Conservation (phyloP, 2,888 invertebrate genomes). For the Orgyia antiqua region DNA sequence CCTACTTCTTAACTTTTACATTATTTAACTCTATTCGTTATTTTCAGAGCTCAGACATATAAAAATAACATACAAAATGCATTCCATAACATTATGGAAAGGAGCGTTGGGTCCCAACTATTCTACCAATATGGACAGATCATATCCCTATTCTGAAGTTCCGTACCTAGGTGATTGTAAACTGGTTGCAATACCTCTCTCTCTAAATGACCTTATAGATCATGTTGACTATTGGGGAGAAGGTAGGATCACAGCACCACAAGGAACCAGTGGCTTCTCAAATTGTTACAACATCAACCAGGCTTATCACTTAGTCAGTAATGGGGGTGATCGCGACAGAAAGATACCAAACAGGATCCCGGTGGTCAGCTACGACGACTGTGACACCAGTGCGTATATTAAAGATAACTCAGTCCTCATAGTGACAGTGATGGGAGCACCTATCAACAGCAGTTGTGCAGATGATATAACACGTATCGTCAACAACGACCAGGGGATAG, state of each 20-base stretch:
- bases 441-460: conserved; percentile 40
- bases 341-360: conserved; percentile 48
- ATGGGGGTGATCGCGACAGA: conserved; percentile 30
- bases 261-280: conserved; percentile 30
- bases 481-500: conserved; percentile 27
- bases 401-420: conserved; percentile 31
- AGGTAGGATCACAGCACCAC: conserved; percentile 25
- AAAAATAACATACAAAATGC: too few species aligned
- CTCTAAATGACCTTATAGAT: conserved; percentile 20
- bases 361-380: conserved; percentile 30
- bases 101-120: conserved; percentile 33
- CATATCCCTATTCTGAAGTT: conserved; percentile 41
- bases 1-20: too few species aligned
- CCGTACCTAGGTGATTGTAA: conserved; percentile 40
- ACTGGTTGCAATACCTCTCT: conserved; percentile 31
- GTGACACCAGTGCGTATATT: conserved; percentile 39
- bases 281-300: conserved; percentile 44
- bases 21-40: too few species aligned
- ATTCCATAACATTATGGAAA: conserved; percentile 14
- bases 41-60: too few species aligned
- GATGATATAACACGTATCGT: conserved; percentile 40
- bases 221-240: conserved; percentile 50
- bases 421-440: conserved; percentile 41
- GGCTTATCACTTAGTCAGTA: conserved; percentile 36
- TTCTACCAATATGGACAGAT: conserved; percentile 26